A percentile compares a stretch with the other conserved stretches of the same genome.
phyloP scores from a whole-genome alignment of 2,888 invertebrate genomes.

The Sericinus montela region DNA sequence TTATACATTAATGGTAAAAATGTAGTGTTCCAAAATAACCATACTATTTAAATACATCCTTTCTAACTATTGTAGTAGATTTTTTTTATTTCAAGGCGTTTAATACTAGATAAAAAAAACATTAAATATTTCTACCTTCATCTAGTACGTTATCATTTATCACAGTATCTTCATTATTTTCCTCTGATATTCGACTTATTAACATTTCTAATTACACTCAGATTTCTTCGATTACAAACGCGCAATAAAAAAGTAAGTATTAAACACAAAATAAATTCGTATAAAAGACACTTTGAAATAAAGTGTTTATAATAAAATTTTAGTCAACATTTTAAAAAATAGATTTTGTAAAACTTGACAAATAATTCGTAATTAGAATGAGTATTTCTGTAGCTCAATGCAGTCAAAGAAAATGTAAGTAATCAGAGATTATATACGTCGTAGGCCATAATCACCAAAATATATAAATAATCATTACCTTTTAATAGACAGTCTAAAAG shows the following conservation, averaged over 20 bases:
- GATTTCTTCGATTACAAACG: constrained; percentile 41
- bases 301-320: constrained; percentile 11
- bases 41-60: too few relatives aligned
- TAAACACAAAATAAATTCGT: constrained; percentile 15
- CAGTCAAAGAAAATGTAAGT: too few relatives aligned
- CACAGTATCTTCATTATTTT: constrained; percentile 30
- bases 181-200: constrained; percentile 49
- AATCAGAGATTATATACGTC: too few relatives aligned
- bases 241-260: constrained; percentile 23
- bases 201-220: constrained; percentile 49
- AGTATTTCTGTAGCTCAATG: too few relatives aligned
- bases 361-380: constrained; percentile 14
- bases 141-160: background rate
- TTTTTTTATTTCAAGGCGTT: too few relatives aligned
- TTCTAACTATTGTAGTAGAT: too few relatives aligned
- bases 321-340: constrained; percentile 13
- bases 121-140: background rate
- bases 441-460: too few relatives aligned
- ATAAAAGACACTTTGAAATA: constrained; percentile 12
- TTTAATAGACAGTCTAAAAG: too few relatives aligned
- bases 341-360: constrained; percentile 7
- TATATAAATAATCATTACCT: too few relatives aligned
- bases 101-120: too few relatives aligned
- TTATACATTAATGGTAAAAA: too few relatives aligned
- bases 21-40: too few relatives aligned